These are phyloP conservation scores for Hydrolagus affinis DNA, from an alignment of 2,113 vertebrate genomes.

Conservation along the genomic window DNA sequence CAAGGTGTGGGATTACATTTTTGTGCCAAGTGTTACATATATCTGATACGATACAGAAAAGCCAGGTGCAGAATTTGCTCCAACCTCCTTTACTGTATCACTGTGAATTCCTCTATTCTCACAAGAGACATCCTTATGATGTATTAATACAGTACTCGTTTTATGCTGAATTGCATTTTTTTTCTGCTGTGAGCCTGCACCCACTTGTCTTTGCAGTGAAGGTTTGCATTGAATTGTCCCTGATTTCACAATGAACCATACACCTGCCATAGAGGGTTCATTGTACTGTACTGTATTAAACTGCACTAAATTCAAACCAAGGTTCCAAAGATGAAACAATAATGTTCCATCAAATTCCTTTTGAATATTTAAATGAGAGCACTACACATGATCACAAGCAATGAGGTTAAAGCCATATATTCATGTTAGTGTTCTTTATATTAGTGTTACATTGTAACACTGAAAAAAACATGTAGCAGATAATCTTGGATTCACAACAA, in stretches of 20 bases:
- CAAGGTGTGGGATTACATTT: no score
- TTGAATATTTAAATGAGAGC: background rate
- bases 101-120: background rate
- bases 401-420: background rate
- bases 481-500: no score
- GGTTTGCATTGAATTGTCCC: background rate
- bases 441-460: background rate
- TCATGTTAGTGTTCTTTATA: background rate
- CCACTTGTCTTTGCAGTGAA: background rate
- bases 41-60: background rate
- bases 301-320: background rate
- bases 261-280: background rate
- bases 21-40: background rate
- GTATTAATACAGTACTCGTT: background rate
- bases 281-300: background rate
- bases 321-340: background rate
- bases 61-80: background rate
- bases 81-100: background rate
- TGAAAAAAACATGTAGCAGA: background rate
- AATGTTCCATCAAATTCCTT: background rate
- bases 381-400: background rate
- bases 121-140: background rate
- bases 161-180: background rate
- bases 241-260: background rate
- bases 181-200: background rate